These are phyloP conservation scores for Drosophila arawakana DNA, from an alignment of 1,140 invertebrate genomes.

Conservation along the genomic window DNA sequence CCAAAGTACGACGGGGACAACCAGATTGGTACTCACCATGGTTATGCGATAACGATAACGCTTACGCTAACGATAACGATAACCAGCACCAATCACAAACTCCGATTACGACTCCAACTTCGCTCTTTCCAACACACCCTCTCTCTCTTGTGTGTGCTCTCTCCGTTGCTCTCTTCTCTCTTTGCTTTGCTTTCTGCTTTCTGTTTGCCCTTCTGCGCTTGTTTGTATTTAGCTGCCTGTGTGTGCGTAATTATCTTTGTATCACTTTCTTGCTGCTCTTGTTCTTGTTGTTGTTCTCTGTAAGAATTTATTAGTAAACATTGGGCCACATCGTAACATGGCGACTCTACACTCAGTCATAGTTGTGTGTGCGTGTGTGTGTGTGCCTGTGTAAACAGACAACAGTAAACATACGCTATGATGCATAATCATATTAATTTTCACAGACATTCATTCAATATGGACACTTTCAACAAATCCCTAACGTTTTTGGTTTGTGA, in stretches of 20 bases:
- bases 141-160: neutral
- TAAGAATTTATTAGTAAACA: slow-evolving; percentile 68
- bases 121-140: neutral
- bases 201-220: neutral
- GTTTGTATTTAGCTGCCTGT: slow-evolving; percentile 14
- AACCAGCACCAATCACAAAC: slow-evolving; percentile 12
- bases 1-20: slow-evolving; percentile 99
- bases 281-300: slow-evolving; percentile 45
- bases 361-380: slow-evolving; percentile 9
- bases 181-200: neutral
- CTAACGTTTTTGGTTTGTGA: too few species aligned
- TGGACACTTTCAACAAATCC: too few species aligned
- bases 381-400: slow-evolving; percentile 36
- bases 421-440: neutral
- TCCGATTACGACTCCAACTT: neutral
- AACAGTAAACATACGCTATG: slow-evolving; percentile 9
- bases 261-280: slow-evolving; percentile 9
- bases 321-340: slow-evolving; percentile 33
- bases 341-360: slow-evolving; percentile 25
- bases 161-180: neutral
- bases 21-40: slow-evolving; percentile 95
- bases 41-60: neutral
- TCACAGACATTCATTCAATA: too few species aligned
- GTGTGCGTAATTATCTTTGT: slow-evolving; percentile 17
- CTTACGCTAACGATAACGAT: neutral